phyloP scores from a whole-genome alignment of 2,797 vertebrate genomes.

The Apogon hyalosoma region DNA sequence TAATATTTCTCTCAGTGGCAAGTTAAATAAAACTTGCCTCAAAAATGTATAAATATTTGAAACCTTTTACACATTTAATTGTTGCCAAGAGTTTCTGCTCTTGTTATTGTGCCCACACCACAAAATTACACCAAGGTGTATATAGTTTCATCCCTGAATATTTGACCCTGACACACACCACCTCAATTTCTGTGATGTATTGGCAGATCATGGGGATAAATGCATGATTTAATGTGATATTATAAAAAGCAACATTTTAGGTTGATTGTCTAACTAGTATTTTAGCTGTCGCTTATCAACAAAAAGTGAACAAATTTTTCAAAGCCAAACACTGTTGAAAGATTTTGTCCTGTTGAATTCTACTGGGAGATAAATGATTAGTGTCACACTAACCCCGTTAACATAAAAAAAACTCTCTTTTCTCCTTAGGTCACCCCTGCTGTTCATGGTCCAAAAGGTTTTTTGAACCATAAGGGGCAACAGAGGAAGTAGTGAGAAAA shows the following conservation, averaged over 20 bases:
- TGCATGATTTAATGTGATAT: not conserved
- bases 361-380: constrained; percentile 42
- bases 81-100: constrained; percentile 9
- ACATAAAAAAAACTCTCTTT: constrained; percentile 61
- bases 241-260: not conserved
- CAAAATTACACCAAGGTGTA: not conserved
- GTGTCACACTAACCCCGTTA: constrained; percentile 57
- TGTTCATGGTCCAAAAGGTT: constrained; percentile 63
- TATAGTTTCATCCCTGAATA: constrained; percentile 23
- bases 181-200: constrained; percentile 13
- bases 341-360: constrained; percentile 1
- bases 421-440: constrained; percentile 40
- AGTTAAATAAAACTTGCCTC: constrained; percentile 31
- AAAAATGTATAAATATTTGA: constrained; percentile 53
- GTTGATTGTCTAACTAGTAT: too few relatives aligned
- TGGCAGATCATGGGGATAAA: not conserved
- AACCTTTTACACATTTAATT: constrained; percentile 18
- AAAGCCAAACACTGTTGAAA: not conserved
- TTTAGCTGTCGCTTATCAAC: not conserved
- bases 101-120: constrained; percentile 12
- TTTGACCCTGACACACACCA: constrained; percentile 10
- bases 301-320: not conserved
- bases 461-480: constrained; percentile 64
- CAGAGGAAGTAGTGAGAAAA: constrained; percentile 28
- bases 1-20: constrained; percentile 15